These are phyloP conservation scores for Thera obeliscata DNA, from an alignment of 2,888 invertebrate genomes.

Conservation along the genomic window DNA sequence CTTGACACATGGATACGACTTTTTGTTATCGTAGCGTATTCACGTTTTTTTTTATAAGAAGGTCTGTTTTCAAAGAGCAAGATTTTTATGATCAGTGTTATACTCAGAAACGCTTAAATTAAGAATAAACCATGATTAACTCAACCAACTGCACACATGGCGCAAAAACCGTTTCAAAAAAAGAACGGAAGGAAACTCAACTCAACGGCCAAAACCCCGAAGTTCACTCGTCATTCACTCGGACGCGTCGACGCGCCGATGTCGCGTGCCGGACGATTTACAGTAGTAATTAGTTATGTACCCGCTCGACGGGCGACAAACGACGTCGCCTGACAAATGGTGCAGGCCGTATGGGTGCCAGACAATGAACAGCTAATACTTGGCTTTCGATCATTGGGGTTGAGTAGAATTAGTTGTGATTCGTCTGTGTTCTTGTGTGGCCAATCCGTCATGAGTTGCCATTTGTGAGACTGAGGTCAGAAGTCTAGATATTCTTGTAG, in stretches of 20 bases:
- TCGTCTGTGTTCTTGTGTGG: conserved; percentile 21
- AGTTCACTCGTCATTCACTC: conserved; percentile 43
- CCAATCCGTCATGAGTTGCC: not conserved
- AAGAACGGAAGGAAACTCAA: conserved; percentile 35
- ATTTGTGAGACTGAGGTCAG: not conserved
- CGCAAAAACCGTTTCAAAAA: conserved; percentile 19
- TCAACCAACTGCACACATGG: not conserved
- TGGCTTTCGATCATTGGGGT: conserved; percentile 64
- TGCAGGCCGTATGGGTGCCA: conserved; percentile 49
- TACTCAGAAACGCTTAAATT: not conserved
- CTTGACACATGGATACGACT: too few relatives aligned
- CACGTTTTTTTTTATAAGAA: too few relatives aligned
- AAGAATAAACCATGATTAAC: not conserved
- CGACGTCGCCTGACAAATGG: conserved; percentile 73
- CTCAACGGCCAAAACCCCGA: conserved; percentile 35
- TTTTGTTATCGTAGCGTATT: too few relatives aligned
- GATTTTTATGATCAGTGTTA: not conserved
- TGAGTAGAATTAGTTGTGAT: conserved; percentile 48
- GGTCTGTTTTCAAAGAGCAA: not conserved
- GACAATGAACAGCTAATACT: conserved; percentile 67
- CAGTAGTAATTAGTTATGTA: conserved; percentile 78
- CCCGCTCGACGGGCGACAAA: conserved; percentile 66
- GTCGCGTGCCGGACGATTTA: conserved; percentile 71
- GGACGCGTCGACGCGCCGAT: conserved; percentile 51
- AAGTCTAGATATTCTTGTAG: not conserved